phyloP scores from a whole-genome alignment of 2,888 invertebrate species.

The Drosophila borborema region DNA sequence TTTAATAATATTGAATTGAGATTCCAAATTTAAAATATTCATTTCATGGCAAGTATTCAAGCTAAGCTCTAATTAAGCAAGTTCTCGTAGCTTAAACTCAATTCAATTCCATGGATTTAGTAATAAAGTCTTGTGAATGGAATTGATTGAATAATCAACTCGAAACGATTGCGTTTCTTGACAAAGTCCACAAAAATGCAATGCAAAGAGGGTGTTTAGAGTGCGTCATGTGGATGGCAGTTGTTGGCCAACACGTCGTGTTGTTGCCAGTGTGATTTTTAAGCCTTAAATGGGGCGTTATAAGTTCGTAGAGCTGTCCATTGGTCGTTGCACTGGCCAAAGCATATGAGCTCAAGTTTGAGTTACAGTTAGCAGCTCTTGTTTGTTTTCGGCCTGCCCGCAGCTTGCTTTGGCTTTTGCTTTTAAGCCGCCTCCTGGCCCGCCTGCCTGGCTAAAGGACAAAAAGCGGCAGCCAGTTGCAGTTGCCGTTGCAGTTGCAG shows the following conservation, averaged over 20 bases:
- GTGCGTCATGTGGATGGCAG: slow-evolving; percentile 4
- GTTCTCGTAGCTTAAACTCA: too few relatives aligned
- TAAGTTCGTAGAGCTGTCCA: slow-evolving; percentile 69
- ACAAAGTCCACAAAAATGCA: slow-evolving; percentile 7
- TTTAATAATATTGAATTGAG: too few relatives aligned
- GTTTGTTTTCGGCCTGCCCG: slow-evolving; percentile 68
- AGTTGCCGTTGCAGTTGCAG: slow-evolving; percentile 1
- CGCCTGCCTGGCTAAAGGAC: background rate
- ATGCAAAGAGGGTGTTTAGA: slow-evolving; percentile 7
- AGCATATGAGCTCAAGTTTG: slow-evolving; percentile 21
- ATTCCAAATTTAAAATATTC: too few relatives aligned
- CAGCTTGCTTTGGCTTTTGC: slow-evolving; percentile 78
- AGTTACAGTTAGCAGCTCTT: slow-evolving; percentile 28
- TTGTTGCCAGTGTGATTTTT: slow-evolving; percentile 51
- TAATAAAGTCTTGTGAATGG: too few relatives aligned
- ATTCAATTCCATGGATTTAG: too few relatives aligned
- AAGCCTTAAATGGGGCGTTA: slow-evolving; percentile 81
- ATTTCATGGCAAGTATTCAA: too few relatives aligned
- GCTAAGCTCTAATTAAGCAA: too few relatives aligned
- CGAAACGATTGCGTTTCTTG: background rate
- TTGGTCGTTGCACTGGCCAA: slow-evolving; percentile 25
- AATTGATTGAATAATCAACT: slow-evolving; percentile 6
- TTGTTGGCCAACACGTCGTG: background rate
- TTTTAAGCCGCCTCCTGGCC: slow-evolving; percentile 50
- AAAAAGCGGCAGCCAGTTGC: slow-evolving; percentile 5